Base-by-base conservation (phyloP, 2,888 invertebrate genomes). In the Microctonus aethiopoides region DNA sequence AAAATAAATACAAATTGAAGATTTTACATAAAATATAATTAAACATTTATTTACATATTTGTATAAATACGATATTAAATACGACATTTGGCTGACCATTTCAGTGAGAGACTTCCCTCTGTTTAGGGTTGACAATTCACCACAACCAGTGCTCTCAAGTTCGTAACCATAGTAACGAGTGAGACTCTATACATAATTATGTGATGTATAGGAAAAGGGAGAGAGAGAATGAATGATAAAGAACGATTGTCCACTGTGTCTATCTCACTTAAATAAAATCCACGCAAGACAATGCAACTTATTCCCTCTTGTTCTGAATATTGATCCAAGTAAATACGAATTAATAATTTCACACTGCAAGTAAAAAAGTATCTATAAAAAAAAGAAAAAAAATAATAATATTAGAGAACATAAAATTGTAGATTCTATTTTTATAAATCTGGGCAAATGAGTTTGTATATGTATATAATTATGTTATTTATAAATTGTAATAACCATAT, bases 111-210 rank as follows among this genome's bases (percentile, higher is more conserved):
- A 71, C 71, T 80, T 74, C 75, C 77, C 78, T n/a, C 72, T 74
- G 74, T 78, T 74, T 51, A 68, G 71, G 62, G 57, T 60, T 29
- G 59, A 56, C 46, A 67, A 76, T 72, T 71, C 73, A 73, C 78
- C 78, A 74, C 80, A 74, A 76, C 72, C 73, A 73, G 70, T 75
- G 73, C 73, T 76, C 5, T 78, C 68, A 80, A n/a, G n/a, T 80
- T 80, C 77, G 86, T 85, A 83, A 81, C 83, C 83, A 86, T 85
- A 84, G 84, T 72, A 82, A 86, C 84, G 79, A 79, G 78, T 82
- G 81, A 46, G 46, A 41, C 2, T 16, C 16, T 80, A 7, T 80
- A 83, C 84, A 84, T 84, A 84, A 85, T 86, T 85, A 86, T 86
- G 84, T 85, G 83, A 81, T 77, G 77, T 79, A 76, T n/a, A n/a